These are phyloP conservation scores for Formica exsecta DNA, from an alignment of 1,140 invertebrate genomes.

Conservation along the genomic window DNA sequence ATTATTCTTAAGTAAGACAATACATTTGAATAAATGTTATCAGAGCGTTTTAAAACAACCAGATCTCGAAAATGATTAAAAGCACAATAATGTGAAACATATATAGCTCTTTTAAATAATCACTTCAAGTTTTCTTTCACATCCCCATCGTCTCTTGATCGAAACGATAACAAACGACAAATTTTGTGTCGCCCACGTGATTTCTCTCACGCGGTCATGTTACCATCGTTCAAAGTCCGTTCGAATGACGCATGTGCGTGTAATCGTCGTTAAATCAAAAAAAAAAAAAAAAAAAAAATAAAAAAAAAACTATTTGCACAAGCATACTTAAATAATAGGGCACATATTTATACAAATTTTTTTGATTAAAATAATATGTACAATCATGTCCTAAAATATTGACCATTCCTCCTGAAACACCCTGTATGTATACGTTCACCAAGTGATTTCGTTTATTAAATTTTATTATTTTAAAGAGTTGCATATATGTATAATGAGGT, in stretches of 20 bases:
- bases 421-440: no score
- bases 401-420: no score
- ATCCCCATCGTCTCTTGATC: neutral
- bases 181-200: conserved; percentile 39
- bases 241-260: conserved; percentile 17
- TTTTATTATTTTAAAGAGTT: neutral
- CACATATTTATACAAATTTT: no score
- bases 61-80: neutral
- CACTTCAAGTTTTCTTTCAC: neutral
- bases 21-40: neutral
- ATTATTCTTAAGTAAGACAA: no score
- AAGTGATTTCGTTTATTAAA: neutral
- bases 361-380: no score
- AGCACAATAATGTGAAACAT: no score
- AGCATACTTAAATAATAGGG: no score
- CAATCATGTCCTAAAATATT: no score
- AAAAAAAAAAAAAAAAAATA: no score
- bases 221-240: conserved; percentile 7
- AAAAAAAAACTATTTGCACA: no score
- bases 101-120: neutral
- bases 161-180: conserved; percentile 30
- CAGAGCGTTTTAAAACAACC: neutral
- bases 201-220: conserved; percentile 44
- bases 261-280: conserved; percentile 21
- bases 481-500: no score